Evolutionary conservation across 2,797 vertebrate species (phyloP), one percentile per base, ranked within the genome.

Genomic region (Graptemys geographica): DNA sequence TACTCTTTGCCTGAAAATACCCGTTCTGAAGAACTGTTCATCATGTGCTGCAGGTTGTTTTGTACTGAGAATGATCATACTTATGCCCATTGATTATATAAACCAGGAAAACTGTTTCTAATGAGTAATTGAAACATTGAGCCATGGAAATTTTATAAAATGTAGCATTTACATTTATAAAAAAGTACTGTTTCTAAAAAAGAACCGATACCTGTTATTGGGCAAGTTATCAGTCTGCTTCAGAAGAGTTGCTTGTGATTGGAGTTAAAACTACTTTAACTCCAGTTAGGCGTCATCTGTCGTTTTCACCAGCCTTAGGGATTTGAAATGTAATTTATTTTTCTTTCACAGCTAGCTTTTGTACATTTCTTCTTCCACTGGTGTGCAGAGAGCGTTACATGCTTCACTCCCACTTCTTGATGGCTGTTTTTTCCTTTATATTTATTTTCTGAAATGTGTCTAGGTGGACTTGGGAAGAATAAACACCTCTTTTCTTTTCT

Each of bases 51-150:
- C 72, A 87, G 55, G 87, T 95, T 79, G 69, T 0, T 91, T 74
- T 86, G 44, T 76, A 44, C 56, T 93, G 84, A 86, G 91, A 94
- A 84, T 90, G 53, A 16, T 91, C 49, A 8, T 12, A 47, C 23
- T 18, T 81, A 15, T 90, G 83, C 83, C 88, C 86, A 37, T 72
- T 79, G 56, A 49, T 91, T 90, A 83, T 78, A 79, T 69, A 49
- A 86, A 78, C 79, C 83, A 91, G 56, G 90, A 78, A 86, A 93
- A 84, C 89, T 95, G 83, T 79, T 94, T 91, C 74, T 93, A 76
- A 81, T 79, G 86, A 5, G 94, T 90, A 62, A 79, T 37, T 87
- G 59, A 84, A 94, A 84, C 79, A 49, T 74, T 89, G 82, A 81
- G 31, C 19, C 65, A 51, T 57, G 72, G 33, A 11, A 81, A 28